Evolutionary conservation across 2,888 invertebrate genomes (phyloP).

Genomic region (Aproaerema taeniolella): DNA sequence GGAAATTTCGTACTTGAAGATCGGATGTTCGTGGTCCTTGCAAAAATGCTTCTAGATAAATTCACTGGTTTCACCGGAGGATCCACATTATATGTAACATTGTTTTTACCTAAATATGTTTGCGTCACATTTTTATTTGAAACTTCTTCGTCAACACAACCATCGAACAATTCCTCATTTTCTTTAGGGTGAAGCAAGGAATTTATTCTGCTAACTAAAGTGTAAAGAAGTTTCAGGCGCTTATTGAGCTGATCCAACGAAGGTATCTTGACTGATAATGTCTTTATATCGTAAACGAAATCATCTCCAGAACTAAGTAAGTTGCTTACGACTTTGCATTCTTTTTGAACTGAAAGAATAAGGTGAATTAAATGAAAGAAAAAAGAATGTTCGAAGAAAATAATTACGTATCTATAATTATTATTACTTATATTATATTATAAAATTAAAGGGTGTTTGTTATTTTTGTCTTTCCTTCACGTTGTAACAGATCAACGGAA

Average conservation of each 20-base stretch:
- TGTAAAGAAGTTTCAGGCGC: slow-evolving; percentile 57
- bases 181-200: slow-evolving; percentile 48
- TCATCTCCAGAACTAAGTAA: slow-evolving; percentile 37
- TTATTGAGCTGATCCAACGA: slow-evolving; percentile 48
- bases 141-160: slow-evolving; percentile 34
- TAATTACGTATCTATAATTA: not conserved
- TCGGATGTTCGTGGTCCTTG: slow-evolving; percentile 42
- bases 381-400: not conserved
- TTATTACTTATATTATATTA: slow-evolving; percentile 55
- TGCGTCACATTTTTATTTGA: slow-evolving; percentile 41
- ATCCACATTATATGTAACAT: slow-evolving; percentile 41
- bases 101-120: slow-evolving; percentile 36
- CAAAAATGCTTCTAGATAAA: slow-evolving; percentile 52
- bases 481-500: too few relatives aligned
- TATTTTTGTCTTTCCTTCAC: too few relatives aligned
- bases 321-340: slow-evolving; percentile 63
- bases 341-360: slow-evolving; percentile 45
- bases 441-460: slow-evolving; percentile 39
- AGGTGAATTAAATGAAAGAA: slow-evolving; percentile 3
- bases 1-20: slow-evolving; percentile 47
- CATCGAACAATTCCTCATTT: slow-evolving; percentile 47
- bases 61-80: slow-evolving; percentile 36
- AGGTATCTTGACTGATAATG: slow-evolving; percentile 37
- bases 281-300: slow-evolving; percentile 38
- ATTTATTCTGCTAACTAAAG: slow-evolving; percentile 51